Evolutionary conservation across 2,113 vertebrate species (phyloP), one percentile per base, ranked within the genome.

Genomic region (Tangachromis dhanisi): DNA sequence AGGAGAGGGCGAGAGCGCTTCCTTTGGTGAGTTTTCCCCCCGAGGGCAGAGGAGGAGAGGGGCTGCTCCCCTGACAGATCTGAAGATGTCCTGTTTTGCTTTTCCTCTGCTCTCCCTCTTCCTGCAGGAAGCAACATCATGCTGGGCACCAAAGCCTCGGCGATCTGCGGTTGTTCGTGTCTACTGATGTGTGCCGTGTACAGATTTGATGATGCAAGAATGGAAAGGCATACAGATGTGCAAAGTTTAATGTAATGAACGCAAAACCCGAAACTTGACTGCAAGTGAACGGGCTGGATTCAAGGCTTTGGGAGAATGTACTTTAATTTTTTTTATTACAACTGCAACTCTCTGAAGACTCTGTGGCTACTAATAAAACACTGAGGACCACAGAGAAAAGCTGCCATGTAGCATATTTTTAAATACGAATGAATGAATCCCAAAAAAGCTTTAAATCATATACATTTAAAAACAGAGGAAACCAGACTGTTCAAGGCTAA

Each of bases 81-180:
- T 92, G 94, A n/a, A 93, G 96, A 94, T 95, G 95, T 96, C 96
- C 97, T 97, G 94, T 97, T 96, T 97, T 97, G 95, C 97, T 96
- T 96, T 92, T 88, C 90, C 92, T 90, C 92, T 92, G 89, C 92
- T 94, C 95, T 89, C 81, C 94, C 95, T 96, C 95, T 97, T 97
- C 96, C 96, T 96, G 97, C 94, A 97, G 97, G 95, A 96, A 96
- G 91, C 93, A 91, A 92, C 93, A 93, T 92, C 94, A 96, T 35
- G 93, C 95, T 96, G 94, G 92, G 95, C 92, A 91, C 89, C 86
- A 89, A 91, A 94, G 91, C 82, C 63, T 86, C 31, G 59, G 92
- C 59, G 45, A 92, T 84, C 78, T 13, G 24, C 3, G 76, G 57
- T 71, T 80, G 35, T 24, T 71, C 49, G 38, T 68, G 53, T 93